Conservation (phyloP, 1,140 invertebrate genomes). For the Portunus trituberculatus region DNA sequence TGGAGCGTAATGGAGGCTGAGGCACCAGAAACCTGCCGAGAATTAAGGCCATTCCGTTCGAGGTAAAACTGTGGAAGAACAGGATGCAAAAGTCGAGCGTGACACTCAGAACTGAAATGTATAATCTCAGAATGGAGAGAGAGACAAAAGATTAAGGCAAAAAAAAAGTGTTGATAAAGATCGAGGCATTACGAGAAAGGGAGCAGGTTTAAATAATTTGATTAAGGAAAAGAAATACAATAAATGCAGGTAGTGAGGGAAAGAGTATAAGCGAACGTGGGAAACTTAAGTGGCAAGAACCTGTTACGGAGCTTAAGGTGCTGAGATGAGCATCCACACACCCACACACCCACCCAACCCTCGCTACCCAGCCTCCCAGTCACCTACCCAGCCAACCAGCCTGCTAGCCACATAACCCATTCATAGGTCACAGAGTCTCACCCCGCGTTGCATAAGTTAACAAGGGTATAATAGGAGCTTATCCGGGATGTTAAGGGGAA, state of each 20-base stretch:
- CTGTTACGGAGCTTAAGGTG: not conserved
- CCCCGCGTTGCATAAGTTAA: constrained; percentile 5
- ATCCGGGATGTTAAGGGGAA: not conserved
- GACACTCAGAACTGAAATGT: too few relatives aligned
- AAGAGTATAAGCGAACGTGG: not conserved
- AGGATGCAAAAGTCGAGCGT: not conserved
- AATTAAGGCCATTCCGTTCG: too few relatives aligned
- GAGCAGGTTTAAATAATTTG: not conserved
- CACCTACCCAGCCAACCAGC: not conserved
- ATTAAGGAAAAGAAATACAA: not conserved
- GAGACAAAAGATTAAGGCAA: too few relatives aligned
- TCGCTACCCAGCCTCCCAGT: too few relatives aligned
- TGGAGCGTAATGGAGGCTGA: not conserved
- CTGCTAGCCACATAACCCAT: not conserved
- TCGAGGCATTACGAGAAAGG: not conserved
- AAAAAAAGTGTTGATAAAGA: too few relatives aligned
- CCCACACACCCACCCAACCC: not conserved
- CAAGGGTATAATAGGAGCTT: constrained; percentile 20
- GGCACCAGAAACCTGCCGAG: not conserved
- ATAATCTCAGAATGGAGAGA: too few relatives aligned
- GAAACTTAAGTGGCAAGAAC: not conserved
- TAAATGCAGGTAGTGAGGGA: not conserved
- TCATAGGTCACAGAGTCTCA: not conserved
- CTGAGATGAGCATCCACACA: not conserved
- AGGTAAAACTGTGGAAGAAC: not conserved